These are phyloP conservation scores for Prolemur simus DNA, from an alignment of 2,113 vertebrate species.

Conservation along the genomic window DNA sequence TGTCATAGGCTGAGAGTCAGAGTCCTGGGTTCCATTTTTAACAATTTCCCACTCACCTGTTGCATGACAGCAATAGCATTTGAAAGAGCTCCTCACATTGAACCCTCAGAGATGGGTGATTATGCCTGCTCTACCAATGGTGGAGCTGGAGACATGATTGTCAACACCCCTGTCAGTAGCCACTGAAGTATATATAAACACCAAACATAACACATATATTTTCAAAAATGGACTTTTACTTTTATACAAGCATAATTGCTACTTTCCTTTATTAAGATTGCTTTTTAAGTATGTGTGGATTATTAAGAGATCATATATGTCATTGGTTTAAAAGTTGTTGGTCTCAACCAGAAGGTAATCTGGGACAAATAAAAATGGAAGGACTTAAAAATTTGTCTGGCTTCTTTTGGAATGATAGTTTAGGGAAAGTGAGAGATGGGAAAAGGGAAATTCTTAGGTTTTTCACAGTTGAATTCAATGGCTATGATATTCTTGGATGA, in stretches of 20 bases:
- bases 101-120: background rate
- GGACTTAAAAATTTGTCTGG: background rate
- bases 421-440: background rate
- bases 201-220: background rate
- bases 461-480: constrained; percentile 41
- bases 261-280: constrained; percentile 26
- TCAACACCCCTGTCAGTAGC: background rate
- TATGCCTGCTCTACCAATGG: background rate
- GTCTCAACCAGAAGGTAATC: background rate
- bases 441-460: constrained; percentile 10
- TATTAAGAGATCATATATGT: background rate
- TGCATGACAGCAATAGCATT: background rate
- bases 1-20: background rate
- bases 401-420: constrained; percentile 15
- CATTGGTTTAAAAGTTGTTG: background rate
- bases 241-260: background rate
- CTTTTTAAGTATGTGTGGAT: background rate
- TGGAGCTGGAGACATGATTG: background rate
- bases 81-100: background rate
- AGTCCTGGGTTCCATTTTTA: background rate
- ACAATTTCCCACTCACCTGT: background rate
- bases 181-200: background rate
- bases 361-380: constrained; percentile 25
- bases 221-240: constrained; percentile 39
- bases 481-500: constrained; percentile 51